Conservation (phyloP, 1,140 invertebrate species). For the Drosophila bipectinata region DNA sequence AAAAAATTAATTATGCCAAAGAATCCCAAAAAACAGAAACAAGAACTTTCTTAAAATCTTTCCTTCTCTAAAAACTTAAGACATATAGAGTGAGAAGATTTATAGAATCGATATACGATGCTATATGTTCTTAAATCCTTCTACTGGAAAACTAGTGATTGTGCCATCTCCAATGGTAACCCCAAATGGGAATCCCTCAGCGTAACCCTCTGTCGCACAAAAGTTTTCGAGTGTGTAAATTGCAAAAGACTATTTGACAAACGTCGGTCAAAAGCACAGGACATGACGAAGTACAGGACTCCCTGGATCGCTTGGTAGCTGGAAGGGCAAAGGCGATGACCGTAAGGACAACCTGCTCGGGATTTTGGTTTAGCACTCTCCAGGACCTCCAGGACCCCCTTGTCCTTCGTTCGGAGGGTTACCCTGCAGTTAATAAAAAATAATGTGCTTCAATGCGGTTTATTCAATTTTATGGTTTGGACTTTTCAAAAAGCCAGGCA, state of each 20-base stretch:
- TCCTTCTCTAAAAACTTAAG: too few relatives aligned
- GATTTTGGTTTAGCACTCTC: constrained; percentile 76
- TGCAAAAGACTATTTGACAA: constrained; percentile 81
- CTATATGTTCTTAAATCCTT: too few relatives aligned
- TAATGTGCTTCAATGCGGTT: constrained; percentile 81
- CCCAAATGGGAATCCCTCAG: constrained; percentile 11
- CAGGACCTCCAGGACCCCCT: constrained; percentile 19
- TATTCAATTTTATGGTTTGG: constrained; percentile 81
- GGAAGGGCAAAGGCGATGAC: constrained; percentile 48
- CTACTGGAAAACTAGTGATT: background rate
- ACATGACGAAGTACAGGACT: constrained; percentile 43
- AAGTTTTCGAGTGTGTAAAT: constrained; percentile 75
- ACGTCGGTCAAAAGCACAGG: constrained; percentile 75
- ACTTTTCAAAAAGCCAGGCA: constrained; percentile 76
- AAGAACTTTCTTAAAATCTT: too few relatives aligned
- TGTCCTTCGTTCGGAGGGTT: constrained; percentile 10
- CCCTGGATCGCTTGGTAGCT: constrained; percentile 10
- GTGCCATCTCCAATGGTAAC: constrained; percentile 27
- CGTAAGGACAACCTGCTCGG: constrained; percentile 67
- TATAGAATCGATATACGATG: too few relatives aligned
- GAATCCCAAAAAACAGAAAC: too few relatives aligned
- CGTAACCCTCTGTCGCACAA: constrained; percentile 42
- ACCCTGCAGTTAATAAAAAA: constrained; percentile 77
- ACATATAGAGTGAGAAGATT: too few relatives aligned
- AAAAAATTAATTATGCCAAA: too few relatives aligned